phyloP scores from a whole-genome alignment of 1,140 invertebrate genomes.

The Bombus balteatus region DNA sequence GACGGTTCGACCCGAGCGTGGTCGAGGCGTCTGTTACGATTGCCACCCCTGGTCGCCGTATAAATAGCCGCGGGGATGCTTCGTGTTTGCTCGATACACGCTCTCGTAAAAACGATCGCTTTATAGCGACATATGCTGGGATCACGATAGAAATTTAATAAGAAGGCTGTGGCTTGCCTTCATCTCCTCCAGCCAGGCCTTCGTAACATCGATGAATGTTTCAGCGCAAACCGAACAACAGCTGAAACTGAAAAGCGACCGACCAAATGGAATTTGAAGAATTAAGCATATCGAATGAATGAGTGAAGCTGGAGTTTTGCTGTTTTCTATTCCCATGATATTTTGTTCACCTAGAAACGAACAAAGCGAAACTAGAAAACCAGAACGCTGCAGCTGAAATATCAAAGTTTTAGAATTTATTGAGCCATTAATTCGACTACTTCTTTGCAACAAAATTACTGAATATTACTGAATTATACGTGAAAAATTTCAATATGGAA shows the following conservation, averaged over 20 bases:
- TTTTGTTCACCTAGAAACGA: not conserved
- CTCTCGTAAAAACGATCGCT: slow-evolving; percentile 27
- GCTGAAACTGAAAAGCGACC: not conserved
- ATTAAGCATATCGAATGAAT: slow-evolving; percentile 3
- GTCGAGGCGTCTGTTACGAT: slow-evolving; percentile 17
- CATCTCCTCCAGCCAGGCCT: not conserved
- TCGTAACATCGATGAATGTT: slow-evolving; percentile 21
- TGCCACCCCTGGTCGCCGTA: not conserved
- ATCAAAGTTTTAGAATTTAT: not conserved
- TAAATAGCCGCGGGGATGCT: slow-evolving; percentile 17
- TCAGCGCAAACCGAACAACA: not conserved
- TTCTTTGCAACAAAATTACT: not conserved
- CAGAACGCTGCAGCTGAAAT: not conserved
- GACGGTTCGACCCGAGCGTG: slow-evolving; percentile 8
- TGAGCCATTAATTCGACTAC: not conserved
- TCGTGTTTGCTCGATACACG: slow-evolving; percentile 9
- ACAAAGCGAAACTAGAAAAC: not conserved
- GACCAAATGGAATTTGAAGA: slow-evolving; percentile 32
- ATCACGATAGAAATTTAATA: slow-evolving; percentile 49
- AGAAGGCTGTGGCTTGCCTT: not conserved
- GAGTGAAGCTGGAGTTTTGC: not conserved
- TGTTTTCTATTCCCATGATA: not conserved
- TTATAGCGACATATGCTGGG: slow-evolving; percentile 33
- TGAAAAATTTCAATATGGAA: too few relatives aligned
- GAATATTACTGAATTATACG: too few relatives aligned